Conservation (phyloP, 2,113 vertebrate species). For the Otocyon megalotis region DNA sequence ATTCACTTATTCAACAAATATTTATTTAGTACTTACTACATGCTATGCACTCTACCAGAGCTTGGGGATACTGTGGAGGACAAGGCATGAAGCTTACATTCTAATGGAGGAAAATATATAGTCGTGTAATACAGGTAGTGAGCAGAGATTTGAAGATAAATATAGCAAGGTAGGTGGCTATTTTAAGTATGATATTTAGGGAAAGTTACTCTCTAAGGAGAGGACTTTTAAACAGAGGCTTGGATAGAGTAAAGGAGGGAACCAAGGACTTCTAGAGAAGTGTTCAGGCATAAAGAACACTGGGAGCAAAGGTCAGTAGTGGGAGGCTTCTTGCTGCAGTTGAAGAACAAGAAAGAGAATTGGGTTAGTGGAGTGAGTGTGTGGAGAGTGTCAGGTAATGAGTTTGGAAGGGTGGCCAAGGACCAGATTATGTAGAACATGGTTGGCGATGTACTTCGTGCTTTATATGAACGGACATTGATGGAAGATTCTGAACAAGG, state of each 20-base stretch:
- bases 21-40: background rate
- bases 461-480: background rate
- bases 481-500: slow-evolving; percentile 1
- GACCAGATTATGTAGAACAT: background rate
- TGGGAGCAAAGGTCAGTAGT: background rate
- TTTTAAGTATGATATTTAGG: background rate
- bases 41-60: background rate
- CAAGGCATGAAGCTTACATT: background rate
- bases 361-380: background rate
- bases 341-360: background rate
- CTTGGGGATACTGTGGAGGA: background rate
- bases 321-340: background rate
- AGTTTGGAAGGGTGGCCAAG: background rate
- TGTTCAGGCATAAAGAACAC: background rate
- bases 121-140: background rate
- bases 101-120: background rate
- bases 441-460: background rate
- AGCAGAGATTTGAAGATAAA: slow-evolving; percentile 18
- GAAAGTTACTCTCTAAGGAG: background rate
- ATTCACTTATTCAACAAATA: slow-evolving; percentile 15
- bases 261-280: background rate
- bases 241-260: background rate
- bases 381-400: background rate
- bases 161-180: background rate
- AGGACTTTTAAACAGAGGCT: background rate